Base-by-base conservation (phyloP, 2,888 invertebrate species). In the Nomada flava region DNA sequence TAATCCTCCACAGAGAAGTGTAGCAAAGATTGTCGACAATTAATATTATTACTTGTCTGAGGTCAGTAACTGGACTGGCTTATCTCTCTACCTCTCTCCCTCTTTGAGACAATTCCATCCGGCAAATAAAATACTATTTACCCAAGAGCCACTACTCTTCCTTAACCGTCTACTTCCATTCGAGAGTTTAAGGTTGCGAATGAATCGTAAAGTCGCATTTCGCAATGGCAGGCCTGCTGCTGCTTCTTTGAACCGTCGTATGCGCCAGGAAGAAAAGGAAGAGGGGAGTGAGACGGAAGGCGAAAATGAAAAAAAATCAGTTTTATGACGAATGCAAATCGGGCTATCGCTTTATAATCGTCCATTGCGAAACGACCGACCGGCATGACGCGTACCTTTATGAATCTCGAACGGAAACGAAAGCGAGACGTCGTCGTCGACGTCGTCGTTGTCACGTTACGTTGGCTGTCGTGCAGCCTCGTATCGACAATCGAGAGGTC, bases 401-500 rank as follows among this genome's bases (percentile, higher is more conserved):
- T 26, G 50, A 57, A 20, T 57, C 50, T 26, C 63, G n/a, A 20
- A 69, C 62, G 74, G 70, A 67, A 79, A 79, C 70, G 79, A 71
- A 79, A 79, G 71, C 53, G 57, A 57, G 71, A 71, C 65, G 63
- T 52, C 18, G 68, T 23, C 53, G 53, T 7, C 52, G 55, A 2
- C 57, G 23, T 20, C 57, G 23, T 50, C 20, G 18, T 42, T 36
- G 65, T 67, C 62, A 62, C 77, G 72, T 72, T 65, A 71, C 52
- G 26, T 23, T 36, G 23, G 57, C 23, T 23, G 23, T 47, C 11
- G 11, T 18, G 59, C 36, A 55, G 23, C 23, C 20, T 20, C n/a
- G n/a, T 50, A 20, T 15, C 29, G 57, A n/a, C 15, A 44, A 57
- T 65, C 53, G 69, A 36, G 11, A 50, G 63, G 70, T 50, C 74